Base-by-base conservation (phyloP, 2,797 vertebrate species). In the Tragopan temminckii region DNA sequence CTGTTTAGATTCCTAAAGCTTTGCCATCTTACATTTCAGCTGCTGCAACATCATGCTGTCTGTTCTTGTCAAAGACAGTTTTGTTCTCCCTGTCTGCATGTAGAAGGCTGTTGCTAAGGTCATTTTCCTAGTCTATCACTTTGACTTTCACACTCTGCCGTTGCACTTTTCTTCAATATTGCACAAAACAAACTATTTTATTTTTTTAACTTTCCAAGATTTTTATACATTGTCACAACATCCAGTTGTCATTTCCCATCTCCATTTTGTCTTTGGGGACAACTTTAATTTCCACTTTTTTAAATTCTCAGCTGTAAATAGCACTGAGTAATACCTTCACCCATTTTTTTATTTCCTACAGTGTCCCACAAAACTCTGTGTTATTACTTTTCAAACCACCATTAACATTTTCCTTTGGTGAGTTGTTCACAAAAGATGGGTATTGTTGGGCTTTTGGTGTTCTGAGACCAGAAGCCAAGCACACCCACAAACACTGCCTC, bases 61-160 rank as follows among this genome's bases (percentile, higher is more conserved):
- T 70, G 35, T 25, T 93, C 43, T 74, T 89, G 88, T 91, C 89
- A 92, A 89, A 89, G 21, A 38, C 74, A 70, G 23, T 90, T 91
- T 76, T 93, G 10, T 17, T 69, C 25, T 55, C 58, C 45, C 42
- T 38, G 21, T 27, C 38, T 81, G 33, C 29, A 14, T 21, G 72
- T 31, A 67, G 70, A 76, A 83, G 40, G 76, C 36, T 75, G 75
- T 18, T 33, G 64, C 92, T 78, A 46, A 91, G 70, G 77, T 91
- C 31, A 69, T 89, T 93, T 85, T 88, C 66, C 50, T 64, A 40
- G 48, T 80, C 85, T 38, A 58, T 91, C 77, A 81, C 84, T 93
- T 86, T 74, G 70, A 76, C 74, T 94, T 92, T 84, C 78, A 81
- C 80, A 74, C 33, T 59, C 35, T 40, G 8, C 40, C 45, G 29